Base-by-base conservation (phyloP, 2,888 invertebrate species). In the Electrophaes corylata region DNA sequence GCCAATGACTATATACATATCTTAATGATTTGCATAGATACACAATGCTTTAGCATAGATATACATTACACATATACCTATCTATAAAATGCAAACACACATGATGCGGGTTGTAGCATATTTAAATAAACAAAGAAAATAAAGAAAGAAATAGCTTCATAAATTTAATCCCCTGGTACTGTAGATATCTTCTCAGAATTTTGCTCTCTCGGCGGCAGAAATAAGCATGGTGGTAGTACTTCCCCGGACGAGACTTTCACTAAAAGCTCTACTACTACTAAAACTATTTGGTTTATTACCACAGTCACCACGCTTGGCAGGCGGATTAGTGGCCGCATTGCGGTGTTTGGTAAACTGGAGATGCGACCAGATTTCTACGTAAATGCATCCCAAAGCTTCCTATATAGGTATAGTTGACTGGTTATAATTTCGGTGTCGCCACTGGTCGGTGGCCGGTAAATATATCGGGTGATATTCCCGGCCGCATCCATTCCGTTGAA, bases 401-500 rank as follows among this genome's bases (percentile, higher is more conserved):
- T 35, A 44, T n/a, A n/a, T 44, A 44, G 44, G n/a, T 46, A 53
- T 43, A 40, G 20, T 2, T 35, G 33, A 51, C 50, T 62, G 62
- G 76, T 76, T 79, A 83, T 80, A 77, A 80, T 81, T 79, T 78
- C 65, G 69, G 70, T 72, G 76, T 73, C 76, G 67, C 64, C 74
- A 65, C 62, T 65, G 71, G 71, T 47, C 71, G 79, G 81, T 77
- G 82, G 79, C 72, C 73, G 74, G 81, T 75, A 82, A 83, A 85
- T 84, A 83, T 82, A 83, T 81, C 75, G 79, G 68, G 68, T 64
- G 71, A 73, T 70, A 73, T 73, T 69, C 66, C 70, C 41, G 23
- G 62, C 67, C 72, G 71, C 70, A 71, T 74, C 78, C 77, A 71
- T 75, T 73, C 63, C 65, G 60, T 80, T 88, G 86, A 84, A 88